phyloP scores from a whole-genome alignment of 2,113 vertebrate species.

The Ondatra zibethicus region DNA sequence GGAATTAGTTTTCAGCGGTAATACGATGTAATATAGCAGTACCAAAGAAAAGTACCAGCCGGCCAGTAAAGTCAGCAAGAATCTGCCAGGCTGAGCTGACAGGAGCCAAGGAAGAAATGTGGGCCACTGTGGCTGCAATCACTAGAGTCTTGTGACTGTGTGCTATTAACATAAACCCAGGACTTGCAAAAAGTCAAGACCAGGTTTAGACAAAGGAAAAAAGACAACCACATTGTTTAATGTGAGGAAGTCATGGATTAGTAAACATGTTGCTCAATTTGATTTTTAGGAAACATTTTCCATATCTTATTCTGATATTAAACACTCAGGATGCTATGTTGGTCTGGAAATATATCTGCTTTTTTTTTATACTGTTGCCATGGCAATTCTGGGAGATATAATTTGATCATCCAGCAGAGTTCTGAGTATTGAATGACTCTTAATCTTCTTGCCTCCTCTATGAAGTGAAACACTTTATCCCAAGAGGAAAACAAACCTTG shows the following conservation, averaged over 20 bases:
- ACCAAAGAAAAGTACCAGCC: not conserved
- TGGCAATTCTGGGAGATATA: not conserved
- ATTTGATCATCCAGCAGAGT: slow-evolving; percentile 12
- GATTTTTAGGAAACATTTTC: not conserved
- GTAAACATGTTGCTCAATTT: not conserved
- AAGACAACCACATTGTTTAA: not conserved
- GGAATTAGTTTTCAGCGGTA: not conserved
- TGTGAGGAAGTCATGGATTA: not conserved
- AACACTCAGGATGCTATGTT: slow-evolving; percentile 29
- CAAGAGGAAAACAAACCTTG: not conserved
- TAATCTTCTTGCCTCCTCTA: not conserved
- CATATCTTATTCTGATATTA: not conserved
- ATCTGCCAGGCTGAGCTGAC: not conserved
- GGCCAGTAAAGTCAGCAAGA: not conserved
- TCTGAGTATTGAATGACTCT: not conserved
- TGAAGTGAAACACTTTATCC: not conserved
- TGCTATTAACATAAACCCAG: not conserved
- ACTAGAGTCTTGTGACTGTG: not conserved
- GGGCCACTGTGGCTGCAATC: not conserved
- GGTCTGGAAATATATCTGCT: not conserved
- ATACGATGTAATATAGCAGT: not conserved
- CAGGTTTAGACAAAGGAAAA: not conserved
- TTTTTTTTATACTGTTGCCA: not conserved
- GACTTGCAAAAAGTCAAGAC: not conserved
- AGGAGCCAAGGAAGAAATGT: not conserved